phyloP scores from a whole-genome alignment of 2,113 vertebrate species.

The Protobothrops flavoviridis region DNA sequence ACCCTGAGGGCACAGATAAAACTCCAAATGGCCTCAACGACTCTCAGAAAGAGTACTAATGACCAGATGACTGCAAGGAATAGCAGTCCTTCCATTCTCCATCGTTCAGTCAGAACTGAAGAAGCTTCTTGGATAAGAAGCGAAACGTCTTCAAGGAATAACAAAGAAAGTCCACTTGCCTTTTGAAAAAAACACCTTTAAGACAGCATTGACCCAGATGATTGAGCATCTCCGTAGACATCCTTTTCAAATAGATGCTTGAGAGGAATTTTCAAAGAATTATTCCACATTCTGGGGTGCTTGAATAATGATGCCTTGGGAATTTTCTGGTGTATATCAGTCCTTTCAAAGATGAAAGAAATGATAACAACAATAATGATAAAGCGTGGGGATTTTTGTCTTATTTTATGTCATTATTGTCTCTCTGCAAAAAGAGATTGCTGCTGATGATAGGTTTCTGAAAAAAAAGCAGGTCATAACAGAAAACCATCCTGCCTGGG shows the following conservation, averaged over 20 bases:
- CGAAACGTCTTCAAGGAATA: neutral
- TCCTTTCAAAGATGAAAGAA: neutral
- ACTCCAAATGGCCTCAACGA: neutral
- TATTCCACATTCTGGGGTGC: conserved; percentile 55
- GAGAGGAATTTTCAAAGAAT: conserved; percentile 58
- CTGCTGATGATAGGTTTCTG: conserved; percentile 28
- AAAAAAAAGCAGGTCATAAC: conserved; percentile 13
- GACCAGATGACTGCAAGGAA: neutral
- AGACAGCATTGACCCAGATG: neutral
- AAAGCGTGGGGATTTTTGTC: neutral
- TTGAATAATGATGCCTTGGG: conserved; percentile 40
- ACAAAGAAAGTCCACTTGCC: neutral
- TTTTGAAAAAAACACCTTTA: neutral
- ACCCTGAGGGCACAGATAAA: neutral
- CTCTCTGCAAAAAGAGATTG: conserved; percentile 45
- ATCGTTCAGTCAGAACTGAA: neutral
- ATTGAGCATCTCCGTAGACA: neutral
- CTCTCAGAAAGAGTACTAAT: neutral
- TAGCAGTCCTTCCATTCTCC: no score
- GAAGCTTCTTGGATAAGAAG: neutral
- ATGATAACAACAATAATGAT: neutral
- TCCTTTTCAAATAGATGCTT: conserved; percentile 25
- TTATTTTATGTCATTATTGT: neutral
- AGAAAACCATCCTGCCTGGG: conserved; percentile 5
- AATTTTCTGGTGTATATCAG: conserved; percentile 32